These are phyloP conservation scores for Tipula vernalis DNA, from an alignment of 2,888 invertebrate species.

Conservation along the genomic window DNA sequence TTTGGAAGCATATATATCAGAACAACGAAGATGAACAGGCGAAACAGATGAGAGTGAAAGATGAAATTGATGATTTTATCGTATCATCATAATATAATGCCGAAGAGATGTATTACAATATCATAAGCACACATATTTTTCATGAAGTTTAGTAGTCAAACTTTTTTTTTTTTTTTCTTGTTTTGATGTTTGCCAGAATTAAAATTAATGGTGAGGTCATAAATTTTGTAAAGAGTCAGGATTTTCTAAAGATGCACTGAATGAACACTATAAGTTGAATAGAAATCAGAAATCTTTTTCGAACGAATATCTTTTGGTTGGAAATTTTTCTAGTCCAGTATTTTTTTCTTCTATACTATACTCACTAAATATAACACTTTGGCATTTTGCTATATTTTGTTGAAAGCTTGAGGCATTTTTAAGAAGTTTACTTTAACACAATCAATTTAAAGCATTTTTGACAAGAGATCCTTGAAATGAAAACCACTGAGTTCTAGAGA, in stretches of 20 bases:
- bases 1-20: neutral
- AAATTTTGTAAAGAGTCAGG: neutral
- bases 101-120: neutral
- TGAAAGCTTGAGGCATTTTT: too few relatives aligned
- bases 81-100: neutral
- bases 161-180: neutral
- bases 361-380: too few relatives aligned
- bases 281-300: too few relatives aligned
- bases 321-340: too few relatives aligned
- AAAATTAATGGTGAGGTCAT: neutral
- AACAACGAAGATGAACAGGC: neutral
- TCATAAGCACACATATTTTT: neutral
- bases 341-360: too few relatives aligned
- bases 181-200: neutral
- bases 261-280: too few relatives aligned
- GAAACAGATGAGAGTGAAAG: neutral
- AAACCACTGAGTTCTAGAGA: too few relatives aligned
- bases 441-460: too few relatives aligned
- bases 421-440: too few relatives aligned
- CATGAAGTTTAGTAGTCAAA: neutral
- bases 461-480: too few relatives aligned
- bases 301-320: too few relatives aligned
- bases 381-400: too few relatives aligned
- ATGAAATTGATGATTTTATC: neutral
- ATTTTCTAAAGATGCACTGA: neutral